A percentile compares a stretch with the other conserved stretches of the same genome.
Conservation (phyloP, 2,888 invertebrate genomes). For the Bhutanitis thaidina region DNA sequence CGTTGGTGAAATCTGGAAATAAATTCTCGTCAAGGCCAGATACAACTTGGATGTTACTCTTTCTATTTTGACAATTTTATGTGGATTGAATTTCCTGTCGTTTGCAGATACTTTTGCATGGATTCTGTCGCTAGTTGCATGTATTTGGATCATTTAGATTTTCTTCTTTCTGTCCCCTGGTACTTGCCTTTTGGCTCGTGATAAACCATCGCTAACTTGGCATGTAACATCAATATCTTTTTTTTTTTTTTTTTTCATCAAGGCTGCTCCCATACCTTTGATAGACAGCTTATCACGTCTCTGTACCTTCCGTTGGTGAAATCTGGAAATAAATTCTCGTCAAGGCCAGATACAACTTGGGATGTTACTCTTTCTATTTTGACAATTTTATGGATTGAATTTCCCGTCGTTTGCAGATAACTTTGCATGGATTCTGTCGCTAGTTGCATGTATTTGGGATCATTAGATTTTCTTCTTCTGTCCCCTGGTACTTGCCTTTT, state of each 20-base stretch:
- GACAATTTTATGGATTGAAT: conserved; percentile 30
- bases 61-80: conserved; percentile 39
- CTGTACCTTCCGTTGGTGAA: conserved; percentile 32
- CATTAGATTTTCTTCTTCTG: conserved; percentile 23
- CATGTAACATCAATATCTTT: conserved; percentile 42
- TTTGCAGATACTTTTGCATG: conserved; percentile 31
- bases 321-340: conserved; percentile 43
- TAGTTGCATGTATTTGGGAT: conserved; percentile 35
- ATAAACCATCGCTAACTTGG: conserved; percentile 5
- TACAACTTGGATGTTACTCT: conserved; percentile 51
- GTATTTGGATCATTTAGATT: conserved; percentile 26
- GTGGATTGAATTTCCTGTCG: conserved; percentile 20
- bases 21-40: conserved; percentile 35
- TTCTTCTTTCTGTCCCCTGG: conserved; percentile 23
- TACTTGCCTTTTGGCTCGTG: conserved; percentile 1
- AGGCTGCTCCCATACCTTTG: conserved; percentile 76
- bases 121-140: conserved; percentile 34
- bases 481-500: conserved; percentile 21
- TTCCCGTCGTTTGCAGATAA: conserved; percentile 32
- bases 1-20: conserved; percentile 49
- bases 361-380: conserved; percentile 38
- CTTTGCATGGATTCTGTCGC: conserved; percentile 42
- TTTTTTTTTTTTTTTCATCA: conserved; percentile 73
- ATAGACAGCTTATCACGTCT: conserved; percentile 45
- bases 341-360: conserved; percentile 39